Base-by-base conservation (phyloP, 2,888 invertebrate genomes). In the Unio pictorum region DNA sequence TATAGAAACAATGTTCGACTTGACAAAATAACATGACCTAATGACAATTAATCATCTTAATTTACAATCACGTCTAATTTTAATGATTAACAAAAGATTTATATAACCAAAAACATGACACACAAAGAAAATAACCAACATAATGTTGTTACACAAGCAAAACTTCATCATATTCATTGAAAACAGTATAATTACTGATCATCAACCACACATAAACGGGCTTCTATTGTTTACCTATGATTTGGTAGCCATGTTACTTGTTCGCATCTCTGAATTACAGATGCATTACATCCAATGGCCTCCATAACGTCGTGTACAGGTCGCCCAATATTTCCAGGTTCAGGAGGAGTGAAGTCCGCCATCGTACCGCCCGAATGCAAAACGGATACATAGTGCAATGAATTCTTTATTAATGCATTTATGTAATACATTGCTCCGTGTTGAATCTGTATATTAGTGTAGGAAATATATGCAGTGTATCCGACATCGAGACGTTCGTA, bases 261-360 rank as follows among this genome's bases (percentile, higher is more conserved):
- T 15, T 74, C 60, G 67, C 82, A 83, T 64, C 73, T 61, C 54
- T 81, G 82, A 15, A 75, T 78, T 11, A 79, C 61, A 15, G 82
- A 75, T 20, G 83, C 83, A n/a, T 65, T 72, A 62, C 83, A 83
- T 15, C 67, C 68, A 68, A 80, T 81, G 7, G 77, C 75, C 18
- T 54, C 54, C 0, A 80, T 61, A 23, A 62, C 64, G 55, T 82
- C 83, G 11, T 62, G 55, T 3, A 58, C 59, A 1, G 67, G 64
- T 30, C 77, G 74, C 3, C 71, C 75, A 5, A 83, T 61, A 30
- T 66, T 66, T 3, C 83, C 84, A 11, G 84, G 80, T 63, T 79
- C 80, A 11, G 84, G 84, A 20, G 82, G 79, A 0, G 82, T 83
- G 59, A 81, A 80, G 59, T 84, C 84, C 4, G 77, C 75, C 69